Evolutionary conservation across 2,797 vertebrate species (phyloP), one percentile per base, ranked within the genome.

Genomic region (Rhadinocentrus ornatus): DNA sequence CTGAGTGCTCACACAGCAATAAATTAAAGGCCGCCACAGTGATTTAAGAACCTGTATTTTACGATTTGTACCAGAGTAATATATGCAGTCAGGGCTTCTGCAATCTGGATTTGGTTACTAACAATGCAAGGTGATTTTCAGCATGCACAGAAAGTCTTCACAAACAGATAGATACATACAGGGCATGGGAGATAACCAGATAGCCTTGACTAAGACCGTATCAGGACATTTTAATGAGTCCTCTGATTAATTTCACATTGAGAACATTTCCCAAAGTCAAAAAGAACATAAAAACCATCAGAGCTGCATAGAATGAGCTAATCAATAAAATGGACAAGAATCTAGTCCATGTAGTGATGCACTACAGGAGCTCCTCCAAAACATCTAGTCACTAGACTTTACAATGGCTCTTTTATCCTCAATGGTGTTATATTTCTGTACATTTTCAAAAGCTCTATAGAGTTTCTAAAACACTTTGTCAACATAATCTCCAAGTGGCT

Each of bases 21-120:
- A 88, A 87, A 93, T 91, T 88, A 86, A 87, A 86, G 80, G 80
- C 65, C 63, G 34, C 69, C 63, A 72, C 75, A 66, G 81, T 87
- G 75, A 82, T 85, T 84, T 74, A 79, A 71, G n/a, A 63, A 60
- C 64, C 76, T 48, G 77, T 70, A 41, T 79, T 84, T 74, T 68
- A 82, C 67, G 76, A 71, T 86, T 69, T 77, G 62, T 72, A 60
- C 48, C 31, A 27, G 29, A 61, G 73, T 34, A 62, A 37, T 66
- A 22, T 31, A 77, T 10, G 66, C 71, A 77, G 71, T 57, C 72
- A 63, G 0, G 16, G 69, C 74, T 74, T 62, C 62, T 29, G 27
- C 11, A 0, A 29, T 62, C 50, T 81, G 69, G 67, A 75, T 82
- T 73, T 69, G 77, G 72, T 83, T 88, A 76, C 79, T 80, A 90